These are phyloP conservation scores for Astyanax mexicanus DNA, from an alignment of 2,797 vertebrate species.

Conservation along the genomic window DNA sequence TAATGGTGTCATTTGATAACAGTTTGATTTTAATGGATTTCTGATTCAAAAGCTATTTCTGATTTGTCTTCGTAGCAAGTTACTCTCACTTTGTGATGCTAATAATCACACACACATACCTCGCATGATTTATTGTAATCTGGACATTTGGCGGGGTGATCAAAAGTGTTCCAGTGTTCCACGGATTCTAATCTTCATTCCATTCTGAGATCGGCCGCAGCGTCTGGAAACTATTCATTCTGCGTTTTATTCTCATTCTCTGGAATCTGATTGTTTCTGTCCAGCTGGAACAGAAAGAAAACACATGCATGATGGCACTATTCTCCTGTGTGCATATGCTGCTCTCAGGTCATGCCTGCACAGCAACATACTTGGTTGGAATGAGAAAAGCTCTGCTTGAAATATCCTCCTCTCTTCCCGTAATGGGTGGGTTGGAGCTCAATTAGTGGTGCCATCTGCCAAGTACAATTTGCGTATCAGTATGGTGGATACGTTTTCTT, in stretches of 20 bases:
- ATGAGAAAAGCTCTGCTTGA: not conserved
- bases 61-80: too few species aligned
- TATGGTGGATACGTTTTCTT: not conserved
- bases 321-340: conserved; percentile 21
- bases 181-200: not conserved
- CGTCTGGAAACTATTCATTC: conserved; percentile 1
- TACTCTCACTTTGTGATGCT: too few species aligned
- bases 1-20: too few species aligned
- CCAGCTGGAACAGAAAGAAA: conserved; percentile 16
- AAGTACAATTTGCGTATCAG: not conserved
- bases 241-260: too few species aligned
- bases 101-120: too few species aligned
- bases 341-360: not conserved
- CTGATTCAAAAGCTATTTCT: too few species aligned
- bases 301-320: not conserved
- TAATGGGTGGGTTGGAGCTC: conserved; percentile 22
- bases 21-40: too few species aligned
- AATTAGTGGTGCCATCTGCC: conserved; percentile 26
- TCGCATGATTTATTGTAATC: too few species aligned
- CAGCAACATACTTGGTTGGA: not conserved
- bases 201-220: not conserved
- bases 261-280: not conserved
- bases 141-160: too few species aligned
- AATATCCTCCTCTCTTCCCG: not conserved
- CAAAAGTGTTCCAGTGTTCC: not conserved